A percentile compares a stretch with the other conserved stretches of the same genome.
phyloP scores from a whole-genome alignment of 1,140 invertebrate genomes.

The Lepidurus arcticus region DNA sequence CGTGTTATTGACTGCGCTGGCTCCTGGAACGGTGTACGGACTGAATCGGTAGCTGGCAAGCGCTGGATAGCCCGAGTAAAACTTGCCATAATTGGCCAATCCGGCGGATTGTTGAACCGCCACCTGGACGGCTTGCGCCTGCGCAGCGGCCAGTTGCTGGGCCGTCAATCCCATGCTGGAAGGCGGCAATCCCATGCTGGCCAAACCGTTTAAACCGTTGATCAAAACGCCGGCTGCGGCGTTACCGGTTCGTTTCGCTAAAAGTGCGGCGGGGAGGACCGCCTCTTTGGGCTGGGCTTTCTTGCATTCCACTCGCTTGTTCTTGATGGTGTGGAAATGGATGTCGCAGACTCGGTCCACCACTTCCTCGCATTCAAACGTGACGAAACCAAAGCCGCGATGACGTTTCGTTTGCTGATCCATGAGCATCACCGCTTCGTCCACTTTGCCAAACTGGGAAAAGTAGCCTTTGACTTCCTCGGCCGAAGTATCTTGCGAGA shows the following conservation, averaged over 20 bases:
- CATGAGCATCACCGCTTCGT: conserved; percentile 90
- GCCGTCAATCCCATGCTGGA: conserved; percentile 30
- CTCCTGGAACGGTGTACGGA: conserved; percentile 59
- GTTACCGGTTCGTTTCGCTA: conserved; percentile 41
- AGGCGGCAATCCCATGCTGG: conserved; percentile 42
- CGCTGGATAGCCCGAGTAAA: conserved; percentile 58
- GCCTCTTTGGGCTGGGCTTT: conserved; percentile 88
- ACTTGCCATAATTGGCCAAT: conserved; percentile 60
- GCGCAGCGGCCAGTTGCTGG: conserved; percentile 29
- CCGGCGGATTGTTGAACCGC: conserved; percentile 51
- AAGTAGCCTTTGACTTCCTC: conserved; percentile 88
- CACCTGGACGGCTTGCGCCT: conserved; percentile 50
- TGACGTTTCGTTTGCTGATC: conserved; percentile 88
- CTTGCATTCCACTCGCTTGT: conserved; percentile 89
- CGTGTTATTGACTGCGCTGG: conserved; percentile 43
- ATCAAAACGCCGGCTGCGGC: conserved; percentile 60
- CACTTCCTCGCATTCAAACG: conserved; percentile 84
- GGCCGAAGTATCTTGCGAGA: conserved; percentile 82
- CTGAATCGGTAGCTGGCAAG: conserved; percentile 65
- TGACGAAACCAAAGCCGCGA: conserved; percentile 84
- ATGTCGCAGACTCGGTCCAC: conserved; percentile 84
- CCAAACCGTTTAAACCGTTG: conserved; percentile 47
- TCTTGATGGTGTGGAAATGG: conserved; percentile 87
- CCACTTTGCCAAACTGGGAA: conserved; percentile 80
- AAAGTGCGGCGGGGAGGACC: conserved; percentile 56